A percentile compares a stretch with the other conserved stretches of the same genome.
Conservation (phyloP, 2,797 vertebrate genomes). For the Ptychadena robeensis region DNA sequence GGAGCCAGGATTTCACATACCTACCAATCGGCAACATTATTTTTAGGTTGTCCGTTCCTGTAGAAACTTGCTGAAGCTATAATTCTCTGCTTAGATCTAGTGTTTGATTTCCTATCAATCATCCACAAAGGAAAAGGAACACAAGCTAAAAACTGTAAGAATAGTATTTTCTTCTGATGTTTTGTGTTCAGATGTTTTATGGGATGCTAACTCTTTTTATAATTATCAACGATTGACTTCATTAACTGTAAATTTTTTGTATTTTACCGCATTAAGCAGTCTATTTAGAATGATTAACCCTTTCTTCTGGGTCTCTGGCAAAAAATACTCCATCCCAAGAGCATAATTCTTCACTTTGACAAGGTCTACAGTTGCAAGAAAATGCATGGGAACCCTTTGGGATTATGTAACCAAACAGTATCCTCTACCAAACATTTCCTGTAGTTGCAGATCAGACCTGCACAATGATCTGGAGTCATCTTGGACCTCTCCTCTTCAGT, state of each 20-base stretch:
- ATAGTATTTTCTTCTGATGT: background rate
- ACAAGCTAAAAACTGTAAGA: background rate
- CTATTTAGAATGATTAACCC: no score
- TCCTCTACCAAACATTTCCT: no score
- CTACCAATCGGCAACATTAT: slow-evolving; percentile 28
- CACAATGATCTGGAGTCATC: no score
- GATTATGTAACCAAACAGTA: no score
- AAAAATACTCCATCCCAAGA: no score
- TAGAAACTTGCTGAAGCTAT: slow-evolving; percentile 51
- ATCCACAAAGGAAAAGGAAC: slow-evolving; percentile 2
- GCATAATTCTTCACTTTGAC: no score
- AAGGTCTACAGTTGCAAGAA: no score
- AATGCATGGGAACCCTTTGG: no score
- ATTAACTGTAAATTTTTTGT: background rate
- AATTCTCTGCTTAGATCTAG: slow-evolving; percentile 18
- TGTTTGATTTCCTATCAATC: slow-evolving; percentile 48
- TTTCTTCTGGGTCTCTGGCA: no score
- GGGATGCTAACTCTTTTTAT: background rate
- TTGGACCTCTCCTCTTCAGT: no score
- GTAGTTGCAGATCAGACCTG: no score
- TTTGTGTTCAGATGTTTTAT: background rate
- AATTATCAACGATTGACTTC: background rate
- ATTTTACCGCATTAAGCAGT: background rate
- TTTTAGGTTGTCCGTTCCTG: slow-evolving; percentile 21
- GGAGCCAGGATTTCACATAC: slow-evolving; percentile 50